Evolutionary conservation across 2,113 vertebrate species (phyloP).

Genomic region (Gobio gobio): DNA sequence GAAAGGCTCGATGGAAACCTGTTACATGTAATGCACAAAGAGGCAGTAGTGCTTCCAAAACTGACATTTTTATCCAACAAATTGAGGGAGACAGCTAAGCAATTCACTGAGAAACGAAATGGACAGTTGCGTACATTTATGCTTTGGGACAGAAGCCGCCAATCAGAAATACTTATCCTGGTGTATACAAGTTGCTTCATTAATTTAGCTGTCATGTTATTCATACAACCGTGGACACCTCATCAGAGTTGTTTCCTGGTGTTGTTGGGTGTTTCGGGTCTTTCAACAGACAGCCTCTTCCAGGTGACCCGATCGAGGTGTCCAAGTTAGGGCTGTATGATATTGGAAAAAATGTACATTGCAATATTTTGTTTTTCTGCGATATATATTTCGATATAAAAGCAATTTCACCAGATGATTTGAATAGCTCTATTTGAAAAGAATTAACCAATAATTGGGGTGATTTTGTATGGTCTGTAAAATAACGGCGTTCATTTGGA

Average conservation of each 20-base stretch:
- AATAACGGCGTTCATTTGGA: too few relatives aligned
- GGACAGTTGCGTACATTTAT: background rate
- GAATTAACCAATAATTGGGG: too few relatives aligned
- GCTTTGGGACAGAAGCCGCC: background rate
- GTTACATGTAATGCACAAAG: background rate
- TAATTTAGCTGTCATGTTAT: background rate
- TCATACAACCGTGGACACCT: background rate
- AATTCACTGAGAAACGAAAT: background rate
- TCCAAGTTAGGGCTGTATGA: background rate
- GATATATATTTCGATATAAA: too few relatives aligned
- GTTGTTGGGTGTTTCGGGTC: background rate
- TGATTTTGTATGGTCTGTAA: too few relatives aligned
- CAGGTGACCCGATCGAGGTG: background rate
- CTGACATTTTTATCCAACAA: background rate
- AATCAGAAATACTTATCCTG: background rate
- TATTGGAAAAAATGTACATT: too few relatives aligned
- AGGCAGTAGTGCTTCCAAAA: background rate
- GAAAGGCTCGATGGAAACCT: background rate
- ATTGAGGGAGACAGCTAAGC: background rate
- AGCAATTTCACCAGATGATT: too few relatives aligned
- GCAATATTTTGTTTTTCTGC: too few relatives aligned
- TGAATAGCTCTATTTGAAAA: too few relatives aligned
- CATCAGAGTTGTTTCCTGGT: background rate
- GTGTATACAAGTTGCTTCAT: background rate
- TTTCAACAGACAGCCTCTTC: background rate